phyloP scores from a whole-genome alignment of 2,797 vertebrate genomes.

The Myotis findleyi region DNA sequence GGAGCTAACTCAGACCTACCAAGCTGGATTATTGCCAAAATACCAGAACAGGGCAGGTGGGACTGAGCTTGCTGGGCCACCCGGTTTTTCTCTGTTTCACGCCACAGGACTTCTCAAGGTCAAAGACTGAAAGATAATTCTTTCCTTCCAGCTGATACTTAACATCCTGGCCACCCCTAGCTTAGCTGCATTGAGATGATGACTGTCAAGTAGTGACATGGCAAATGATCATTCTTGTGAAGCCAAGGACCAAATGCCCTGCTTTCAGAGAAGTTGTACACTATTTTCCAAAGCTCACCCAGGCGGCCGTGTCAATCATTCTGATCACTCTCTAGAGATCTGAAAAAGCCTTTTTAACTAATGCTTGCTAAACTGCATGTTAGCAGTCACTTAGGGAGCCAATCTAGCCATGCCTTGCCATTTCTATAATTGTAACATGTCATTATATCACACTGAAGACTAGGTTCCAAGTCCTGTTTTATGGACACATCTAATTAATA shows the following conservation, averaged over 20 bases:
- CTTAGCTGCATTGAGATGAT: neutral
- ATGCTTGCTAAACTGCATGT: neutral
- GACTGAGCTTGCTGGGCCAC: neutral
- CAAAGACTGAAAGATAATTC: neutral
- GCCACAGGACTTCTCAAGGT: neutral
- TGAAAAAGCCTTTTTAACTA: neutral
- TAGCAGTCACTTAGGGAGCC: neutral
- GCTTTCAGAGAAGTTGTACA: neutral
- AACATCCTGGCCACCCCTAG: too few species aligned
- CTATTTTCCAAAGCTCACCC: neutral
- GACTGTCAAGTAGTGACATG: neutral
- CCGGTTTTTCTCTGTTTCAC: neutral
- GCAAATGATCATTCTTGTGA: neutral
- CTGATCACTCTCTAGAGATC: neutral
- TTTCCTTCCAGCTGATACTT: neutral
- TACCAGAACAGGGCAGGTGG: neutral
- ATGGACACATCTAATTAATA: constrained; percentile 29
- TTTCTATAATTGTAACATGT: neutral
- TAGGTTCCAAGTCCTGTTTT: neutral
- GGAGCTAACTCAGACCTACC: neutral
- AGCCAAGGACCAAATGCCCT: neutral
- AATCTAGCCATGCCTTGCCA: neutral
- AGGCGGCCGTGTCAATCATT: neutral
- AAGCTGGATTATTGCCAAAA: neutral
- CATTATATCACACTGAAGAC: neutral